A percentile compares a stretch with the other conserved stretches of the same genome.
Evolutionary conservation across 2,113 vertebrate species (phyloP).

Genomic region (Cnemophilus loriae): DNA sequence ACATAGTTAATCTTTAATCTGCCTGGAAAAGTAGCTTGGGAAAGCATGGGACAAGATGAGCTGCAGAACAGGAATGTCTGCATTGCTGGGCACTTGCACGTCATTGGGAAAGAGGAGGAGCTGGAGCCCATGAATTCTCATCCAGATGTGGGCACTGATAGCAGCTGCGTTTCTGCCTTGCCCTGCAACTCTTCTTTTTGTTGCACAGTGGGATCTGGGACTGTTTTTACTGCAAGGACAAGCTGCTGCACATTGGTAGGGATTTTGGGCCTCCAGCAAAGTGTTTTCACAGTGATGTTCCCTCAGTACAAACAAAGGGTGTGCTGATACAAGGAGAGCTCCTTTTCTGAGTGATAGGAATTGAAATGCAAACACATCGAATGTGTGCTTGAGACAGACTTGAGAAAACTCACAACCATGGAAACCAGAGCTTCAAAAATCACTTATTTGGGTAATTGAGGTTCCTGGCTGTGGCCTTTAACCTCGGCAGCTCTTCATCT

Average conservation of each 20-base stretch:
- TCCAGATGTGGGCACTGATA: not conserved
- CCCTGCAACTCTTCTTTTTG: not conserved
- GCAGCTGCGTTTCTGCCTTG: conserved; percentile 1
- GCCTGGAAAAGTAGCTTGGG: not conserved
- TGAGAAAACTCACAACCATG: not conserved
- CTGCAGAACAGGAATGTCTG: not conserved
- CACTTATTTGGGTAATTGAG: not conserved
- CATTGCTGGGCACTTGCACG: not conserved
- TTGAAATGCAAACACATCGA: not conserved
- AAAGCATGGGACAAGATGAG: not conserved
- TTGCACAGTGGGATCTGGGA: not conserved
- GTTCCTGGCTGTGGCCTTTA: not conserved
- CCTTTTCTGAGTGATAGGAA: not conserved
- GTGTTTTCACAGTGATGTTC: not conserved
- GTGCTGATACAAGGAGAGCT: not conserved
- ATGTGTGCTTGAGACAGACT: not conserved
- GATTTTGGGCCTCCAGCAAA: not conserved
- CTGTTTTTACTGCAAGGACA: not conserved
- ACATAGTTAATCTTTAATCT: not conserved
- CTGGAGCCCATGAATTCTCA: not conserved
- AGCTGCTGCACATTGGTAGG: not conserved
- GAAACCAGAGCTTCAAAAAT: not conserved
- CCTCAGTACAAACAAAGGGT: not conserved
- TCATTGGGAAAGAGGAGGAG: not conserved
- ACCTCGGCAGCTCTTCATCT: not conserved